Conservation (phyloP, 2,113 vertebrate species). For the Anarhynchus alexandrinus region DNA sequence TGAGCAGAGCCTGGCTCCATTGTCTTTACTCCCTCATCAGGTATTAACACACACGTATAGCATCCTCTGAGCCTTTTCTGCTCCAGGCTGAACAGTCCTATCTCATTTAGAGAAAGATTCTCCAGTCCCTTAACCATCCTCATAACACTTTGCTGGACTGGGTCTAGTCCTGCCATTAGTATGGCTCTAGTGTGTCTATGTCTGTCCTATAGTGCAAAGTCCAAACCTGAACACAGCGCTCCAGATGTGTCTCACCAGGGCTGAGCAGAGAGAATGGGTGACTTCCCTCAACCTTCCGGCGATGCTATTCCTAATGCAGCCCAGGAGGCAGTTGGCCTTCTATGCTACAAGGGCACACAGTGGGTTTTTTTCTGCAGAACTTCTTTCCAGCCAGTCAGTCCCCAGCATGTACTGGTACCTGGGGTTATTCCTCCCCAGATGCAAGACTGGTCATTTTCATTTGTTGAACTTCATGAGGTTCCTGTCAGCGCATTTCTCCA, state of each 20-base stretch:
- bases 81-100: not conserved
- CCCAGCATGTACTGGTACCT: not conserved
- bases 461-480: not conserved
- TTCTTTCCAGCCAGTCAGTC: not conserved
- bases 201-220: not conserved
- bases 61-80: not conserved
- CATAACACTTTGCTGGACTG: not conserved
- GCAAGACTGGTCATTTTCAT: not conserved
- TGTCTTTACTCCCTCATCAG: not conserved
- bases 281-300: not conserved
- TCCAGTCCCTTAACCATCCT: not conserved
- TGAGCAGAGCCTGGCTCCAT: not conserved
- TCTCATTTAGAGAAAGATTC: not conserved
- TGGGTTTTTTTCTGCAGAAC: not conserved
- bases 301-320: accelerated
- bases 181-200: not conserved
- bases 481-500: not conserved
- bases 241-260: not conserved
- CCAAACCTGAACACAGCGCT: not conserved
- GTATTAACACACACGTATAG: not conserved
- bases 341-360: not conserved
- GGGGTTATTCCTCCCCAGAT: not conserved
- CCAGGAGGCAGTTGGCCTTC: not conserved
- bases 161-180: too few relatives aligned
- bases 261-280: not conserved